Evolutionary conservation across 2,113 vertebrate species (phyloP).

Genomic region (Haplochromis burtoni): DNA sequence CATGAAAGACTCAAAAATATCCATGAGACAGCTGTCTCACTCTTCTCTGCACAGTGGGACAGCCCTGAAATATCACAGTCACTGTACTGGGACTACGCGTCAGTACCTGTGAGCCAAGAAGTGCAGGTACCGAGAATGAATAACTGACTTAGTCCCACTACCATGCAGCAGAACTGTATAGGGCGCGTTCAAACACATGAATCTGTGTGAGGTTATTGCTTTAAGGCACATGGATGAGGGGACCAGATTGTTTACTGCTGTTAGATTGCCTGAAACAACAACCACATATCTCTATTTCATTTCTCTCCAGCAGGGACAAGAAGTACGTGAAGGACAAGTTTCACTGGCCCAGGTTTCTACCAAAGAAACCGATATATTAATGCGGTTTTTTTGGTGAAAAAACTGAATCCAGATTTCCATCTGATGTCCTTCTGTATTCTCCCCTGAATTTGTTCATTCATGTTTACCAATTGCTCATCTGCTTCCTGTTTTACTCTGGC

Average conservation of each 20-base stretch:
- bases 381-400: neutral
- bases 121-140: neutral
- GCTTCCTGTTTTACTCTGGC: neutral
- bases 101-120: neutral
- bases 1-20: neutral
- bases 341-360: neutral
- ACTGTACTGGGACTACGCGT: neutral
- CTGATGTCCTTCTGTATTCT: neutral
- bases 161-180: neutral
- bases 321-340: constrained; percentile 3
- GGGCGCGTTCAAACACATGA: neutral
- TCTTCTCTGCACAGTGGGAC: neutral
- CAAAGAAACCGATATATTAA: neutral
- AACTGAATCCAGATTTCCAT: neutral
- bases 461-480: neutral
- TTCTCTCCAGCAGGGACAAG: constrained; percentile 40
- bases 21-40: neutral
- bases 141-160: neutral
- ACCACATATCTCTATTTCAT: constrained; percentile 15
- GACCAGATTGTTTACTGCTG: constrained; percentile 19
- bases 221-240: neutral
- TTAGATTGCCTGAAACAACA: constrained; percentile 14
- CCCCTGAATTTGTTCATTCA: neutral
- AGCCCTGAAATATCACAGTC: neutral
- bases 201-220: neutral